Evolutionary conservation across 2,888 invertebrate genomes (phyloP), one percentile per base, ranked within the genome.

Genomic region (Cremastinae sp.): DNA sequence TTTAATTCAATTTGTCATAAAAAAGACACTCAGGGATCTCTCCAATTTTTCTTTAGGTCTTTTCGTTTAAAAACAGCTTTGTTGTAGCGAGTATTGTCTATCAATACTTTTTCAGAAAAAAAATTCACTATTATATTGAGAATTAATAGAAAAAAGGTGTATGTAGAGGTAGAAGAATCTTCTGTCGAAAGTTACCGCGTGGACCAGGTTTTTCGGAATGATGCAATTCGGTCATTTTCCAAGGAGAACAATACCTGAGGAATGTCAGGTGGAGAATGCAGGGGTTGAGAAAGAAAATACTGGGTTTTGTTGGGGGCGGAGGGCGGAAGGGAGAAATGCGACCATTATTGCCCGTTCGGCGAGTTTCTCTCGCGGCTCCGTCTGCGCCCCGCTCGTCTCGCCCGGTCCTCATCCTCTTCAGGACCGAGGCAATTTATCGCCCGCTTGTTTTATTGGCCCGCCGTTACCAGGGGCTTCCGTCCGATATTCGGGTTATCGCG

Each of bases 381-480:
- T 41, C 47, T 45, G 34, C 69, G 38, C 18, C 58, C 51, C 28
- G 9, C 12, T 28, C 28, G n/a, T 16, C 53, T 49, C 45, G 8
- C 59, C 36, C 76, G 43, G 53, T 43, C 62, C 16, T 36, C n/a
- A n/a, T n/a, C 45, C 62, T 20, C 58, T 38, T 28, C 72, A 2
- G 20, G 2, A 73, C 74, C 78, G 58, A 78, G 79, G 83, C 84
- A 82, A 86, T 86, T 86, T 86, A 86, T 86, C 84, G 85, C 79
- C 80, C 76, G 80, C 84, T 85, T 84, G 84, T 86, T 85, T 86
- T 86, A 86, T 86, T 84, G 86, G 84, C 77, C 78, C 82, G 65
- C 78, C 83, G 79, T 79, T 78, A 73, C 80, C 80, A 75, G 75
- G 81, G 68, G 80, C 79, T 80, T 81, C 81, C 78, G 79, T 76